Conservation (phyloP, 2,888 invertebrate species). For the Osmoderma eremita region DNA sequence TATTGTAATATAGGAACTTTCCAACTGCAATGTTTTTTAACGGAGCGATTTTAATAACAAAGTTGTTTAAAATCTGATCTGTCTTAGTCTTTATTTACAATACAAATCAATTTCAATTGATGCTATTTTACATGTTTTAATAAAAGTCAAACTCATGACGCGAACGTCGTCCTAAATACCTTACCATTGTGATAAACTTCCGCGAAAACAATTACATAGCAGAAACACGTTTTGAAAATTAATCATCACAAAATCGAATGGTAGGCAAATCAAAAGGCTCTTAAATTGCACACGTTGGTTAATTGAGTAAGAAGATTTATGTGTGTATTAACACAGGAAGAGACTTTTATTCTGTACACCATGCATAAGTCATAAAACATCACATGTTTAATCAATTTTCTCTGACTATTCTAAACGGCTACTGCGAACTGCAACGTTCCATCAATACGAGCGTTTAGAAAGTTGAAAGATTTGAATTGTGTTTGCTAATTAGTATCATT, state of each 20-base stretch:
- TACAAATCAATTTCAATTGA: too few species aligned
- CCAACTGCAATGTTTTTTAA: too few species aligned
- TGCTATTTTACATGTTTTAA: too few species aligned
- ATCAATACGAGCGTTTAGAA: slow-evolving; percentile 15
- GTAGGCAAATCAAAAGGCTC: background rate
- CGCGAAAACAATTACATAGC: too few species aligned
- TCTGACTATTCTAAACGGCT: slow-evolving; percentile 5
- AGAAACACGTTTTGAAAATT: background rate
- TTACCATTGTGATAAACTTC: too few species aligned
- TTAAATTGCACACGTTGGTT: background rate
- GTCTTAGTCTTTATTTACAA: too few species aligned
- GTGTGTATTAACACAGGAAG: slow-evolving; percentile 7
- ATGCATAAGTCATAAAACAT: too few species aligned
- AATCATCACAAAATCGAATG: background rate
- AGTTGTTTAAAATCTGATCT: too few species aligned
- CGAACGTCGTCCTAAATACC: too few species aligned
- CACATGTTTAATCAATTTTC: slow-evolving; percentile 1
- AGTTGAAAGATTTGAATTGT: slow-evolving; percentile 17
- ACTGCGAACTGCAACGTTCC: background rate
- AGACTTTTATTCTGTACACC: slow-evolving; percentile 11
- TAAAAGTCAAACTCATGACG: too few species aligned
- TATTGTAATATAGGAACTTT: too few species aligned
- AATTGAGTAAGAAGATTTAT: slow-evolving; percentile 27
- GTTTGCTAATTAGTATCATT: slow-evolving; percentile 19
- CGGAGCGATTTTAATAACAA: too few species aligned